Evolutionary conservation across 2,113 vertebrate genomes (phyloP), one percentile per base, ranked within the genome.

Genomic region (Columba livia): DNA sequence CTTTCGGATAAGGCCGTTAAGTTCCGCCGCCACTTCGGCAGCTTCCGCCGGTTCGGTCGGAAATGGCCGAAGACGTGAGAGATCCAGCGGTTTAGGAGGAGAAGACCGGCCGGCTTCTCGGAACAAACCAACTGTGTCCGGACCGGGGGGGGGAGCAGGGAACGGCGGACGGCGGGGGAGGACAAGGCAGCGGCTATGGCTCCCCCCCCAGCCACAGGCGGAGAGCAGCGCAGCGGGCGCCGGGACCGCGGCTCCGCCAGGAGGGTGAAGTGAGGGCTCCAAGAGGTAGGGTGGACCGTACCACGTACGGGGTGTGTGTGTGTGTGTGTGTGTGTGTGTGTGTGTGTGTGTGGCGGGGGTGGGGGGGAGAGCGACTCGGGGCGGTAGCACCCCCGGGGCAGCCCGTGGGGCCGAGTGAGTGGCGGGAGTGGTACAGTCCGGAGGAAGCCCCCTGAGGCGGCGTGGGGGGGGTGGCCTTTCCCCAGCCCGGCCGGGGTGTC

Each of bases 41-140:
- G 32, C 94, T 91, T 93, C 82, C 95, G 94, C 90, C 82, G 42
- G 1, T 56, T 69, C 5, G 82, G 85, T 96, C 96, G 96, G 96
- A 96, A 95, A 97, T 95, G 93, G 96, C 95, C 96, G 96, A 97
- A 97, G 93, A 96, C 85, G 88, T 79, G 89, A 60, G 91, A 73
- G 90, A 95, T 36, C 75, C 92, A 81, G 95, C 85, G 95, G 94
- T 88, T 88, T 94, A 92, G 66, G 81, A 44, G 53, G 60, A 84
- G 91, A 66, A 92, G 57, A 80, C 81, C 86, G 79, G 92, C 94
- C 90, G 84, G 84, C 89, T 94, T 90, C 31, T 89, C 65, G 95
- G 97, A 92, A 62, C 62, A 66, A 94, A 96, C 97, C 97, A 97
- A 92, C 42, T 93, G 88, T 54, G 61, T 36, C 60, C 44, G 42